Evolutionary conservation across 1,140 invertebrate species (phyloP).

Genomic region (Orius insidiosus): DNA sequence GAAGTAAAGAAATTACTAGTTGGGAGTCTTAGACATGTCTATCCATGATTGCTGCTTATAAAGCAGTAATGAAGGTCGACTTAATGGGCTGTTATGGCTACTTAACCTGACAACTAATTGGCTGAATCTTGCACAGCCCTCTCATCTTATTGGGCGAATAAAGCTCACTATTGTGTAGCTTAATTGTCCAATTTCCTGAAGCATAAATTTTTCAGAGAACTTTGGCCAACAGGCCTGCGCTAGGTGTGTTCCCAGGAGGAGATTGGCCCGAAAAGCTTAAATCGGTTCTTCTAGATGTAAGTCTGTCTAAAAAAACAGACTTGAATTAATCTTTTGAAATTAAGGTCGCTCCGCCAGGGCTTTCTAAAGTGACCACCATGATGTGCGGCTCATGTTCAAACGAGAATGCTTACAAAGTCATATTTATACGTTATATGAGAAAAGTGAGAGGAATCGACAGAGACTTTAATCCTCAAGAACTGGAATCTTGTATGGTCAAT

Average conservation of each 20-base stretch:
- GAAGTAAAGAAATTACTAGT: too few species aligned
- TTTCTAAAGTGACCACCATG: conserved; percentile 77
- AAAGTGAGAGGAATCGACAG: conserved; percentile 38
- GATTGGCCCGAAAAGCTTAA: conserved; percentile 68
- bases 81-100: too few species aligned
- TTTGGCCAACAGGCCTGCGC: conserved; percentile 78
- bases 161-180: too few species aligned
- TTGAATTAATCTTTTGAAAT: conserved; percentile 9
- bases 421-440: conserved; percentile 56
- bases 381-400: conserved; percentile 94
- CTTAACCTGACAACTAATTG: too few species aligned
- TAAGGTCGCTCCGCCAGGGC: conserved; percentile 62
- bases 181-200: too few species aligned
- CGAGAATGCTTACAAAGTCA: conserved; percentile 88
- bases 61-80: too few species aligned
- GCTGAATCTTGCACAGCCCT: too few species aligned
- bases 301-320: conserved; percentile 19
- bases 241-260: conserved; percentile 70
- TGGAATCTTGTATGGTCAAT: conserved; percentile 72
- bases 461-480: conserved; percentile 61
- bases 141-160: too few species aligned
- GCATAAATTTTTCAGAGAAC: conserved; percentile 55
- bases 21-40: too few species aligned
- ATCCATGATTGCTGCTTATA: too few species aligned
- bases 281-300: conserved; percentile 52